Percentiles rank a stretch among this genome's conserved stretches.
phyloP scores from a whole-genome alignment of 2,113 vertebrate genomes.

The Oncorhynchus tshawytscha region DNA sequence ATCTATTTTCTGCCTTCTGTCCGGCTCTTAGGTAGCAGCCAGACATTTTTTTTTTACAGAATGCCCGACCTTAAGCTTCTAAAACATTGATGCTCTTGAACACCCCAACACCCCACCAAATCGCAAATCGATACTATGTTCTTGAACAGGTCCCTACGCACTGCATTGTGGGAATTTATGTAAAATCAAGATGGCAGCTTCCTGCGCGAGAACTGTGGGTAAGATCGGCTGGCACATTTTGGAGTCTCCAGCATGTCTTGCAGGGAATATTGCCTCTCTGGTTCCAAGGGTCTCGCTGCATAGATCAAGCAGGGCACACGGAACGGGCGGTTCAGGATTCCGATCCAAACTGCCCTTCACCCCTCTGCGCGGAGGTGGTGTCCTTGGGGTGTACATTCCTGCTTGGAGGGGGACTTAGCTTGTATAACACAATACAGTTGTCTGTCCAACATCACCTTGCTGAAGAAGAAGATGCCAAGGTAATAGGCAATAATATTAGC shows the following conservation, averaged over 20 bases:
- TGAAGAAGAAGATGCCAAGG: constrained; percentile 46
- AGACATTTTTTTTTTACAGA: neutral
- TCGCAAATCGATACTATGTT: constrained; percentile 6
- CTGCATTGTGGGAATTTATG: constrained; percentile 60
- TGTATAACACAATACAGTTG: constrained; percentile 73
- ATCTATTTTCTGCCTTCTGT: too few relatives aligned
- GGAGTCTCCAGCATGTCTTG: constrained; percentile 20
- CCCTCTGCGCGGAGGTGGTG: constrained; percentile 42
- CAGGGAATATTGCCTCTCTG: constrained; percentile 14
- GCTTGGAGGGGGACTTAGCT: constrained; percentile 81
- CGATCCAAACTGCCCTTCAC: constrained; percentile 22
- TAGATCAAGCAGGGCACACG: constrained; percentile 38
- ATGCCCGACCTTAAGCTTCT: neutral
- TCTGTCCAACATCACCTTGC: constrained; percentile 69
- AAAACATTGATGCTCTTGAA: constrained; percentile 1
- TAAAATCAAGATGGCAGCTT: constrained; percentile 75
- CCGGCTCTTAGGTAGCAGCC: too few relatives aligned
- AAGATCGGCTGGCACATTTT: constrained; percentile 63
- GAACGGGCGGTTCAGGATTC: constrained; percentile 32
- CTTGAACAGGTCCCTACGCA: constrained; percentile 19
- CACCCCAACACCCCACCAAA: neutral
- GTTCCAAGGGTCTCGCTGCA: constrained; percentile 9
- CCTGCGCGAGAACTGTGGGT: constrained; percentile 48
- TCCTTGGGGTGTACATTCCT: constrained; percentile 77
- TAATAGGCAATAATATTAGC: too few relatives aligned